Percentiles rank a stretch among this genome's conserved stretches.
Evolutionary conservation across 2,113 vertebrate genomes (phyloP).

Genomic region (Physeter macrocephalus): DNA sequence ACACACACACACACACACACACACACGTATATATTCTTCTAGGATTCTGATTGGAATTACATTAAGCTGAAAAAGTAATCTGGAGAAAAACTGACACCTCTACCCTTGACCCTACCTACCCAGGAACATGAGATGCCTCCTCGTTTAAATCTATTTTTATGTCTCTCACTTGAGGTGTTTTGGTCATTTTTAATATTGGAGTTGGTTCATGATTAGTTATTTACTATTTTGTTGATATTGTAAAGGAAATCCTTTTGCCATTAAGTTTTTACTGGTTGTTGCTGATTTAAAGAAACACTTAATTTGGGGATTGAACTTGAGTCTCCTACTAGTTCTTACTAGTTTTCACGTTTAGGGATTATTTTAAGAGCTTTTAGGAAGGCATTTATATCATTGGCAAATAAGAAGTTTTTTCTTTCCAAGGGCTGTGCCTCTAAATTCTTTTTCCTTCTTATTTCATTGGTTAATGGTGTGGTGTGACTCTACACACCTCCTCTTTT

Average conservation of each 20-base stretch:
- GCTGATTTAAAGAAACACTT: neutral
- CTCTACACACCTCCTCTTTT: neutral
- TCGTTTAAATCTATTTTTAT: neutral
- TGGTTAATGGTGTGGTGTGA: neutral
- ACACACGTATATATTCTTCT: neutral
- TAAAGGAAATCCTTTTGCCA: neutral
- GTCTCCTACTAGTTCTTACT: neutral
- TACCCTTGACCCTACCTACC: neutral
- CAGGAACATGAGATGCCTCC: neutral
- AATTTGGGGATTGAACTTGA: neutral
- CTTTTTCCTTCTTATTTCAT: neutral
- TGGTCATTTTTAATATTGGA: neutral
- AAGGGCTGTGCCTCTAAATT: neutral
- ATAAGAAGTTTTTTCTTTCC: neutral
- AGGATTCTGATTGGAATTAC: neutral
- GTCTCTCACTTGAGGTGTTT: neutral
- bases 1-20: neutral
- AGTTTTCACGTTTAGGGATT: neutral
- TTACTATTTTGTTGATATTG: neutral
- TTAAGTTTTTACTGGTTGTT: neutral
- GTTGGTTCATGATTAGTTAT: neutral
- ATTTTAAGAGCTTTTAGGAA: neutral
- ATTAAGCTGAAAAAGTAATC: slow-evolving; percentile 38
- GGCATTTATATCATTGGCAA: neutral
- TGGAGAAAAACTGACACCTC: neutral